These are phyloP conservation scores for Phyto melanocephala DNA, from an alignment of 2,888 invertebrate species.

Conservation along the genomic window DNA sequence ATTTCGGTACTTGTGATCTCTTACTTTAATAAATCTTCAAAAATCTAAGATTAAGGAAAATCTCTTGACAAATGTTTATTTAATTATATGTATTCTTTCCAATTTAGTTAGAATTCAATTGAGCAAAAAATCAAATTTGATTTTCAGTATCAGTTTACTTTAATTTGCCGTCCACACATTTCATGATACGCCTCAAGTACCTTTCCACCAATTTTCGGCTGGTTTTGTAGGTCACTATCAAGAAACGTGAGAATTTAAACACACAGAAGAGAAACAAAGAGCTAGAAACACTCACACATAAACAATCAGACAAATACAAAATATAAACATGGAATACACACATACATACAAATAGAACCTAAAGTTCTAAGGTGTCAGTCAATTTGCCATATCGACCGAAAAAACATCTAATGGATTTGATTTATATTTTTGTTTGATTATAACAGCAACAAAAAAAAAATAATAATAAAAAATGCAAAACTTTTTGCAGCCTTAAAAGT, in stretches of 20 bases:
- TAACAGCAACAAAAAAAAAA: not conserved
- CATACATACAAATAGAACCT: not conserved
- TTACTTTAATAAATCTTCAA: not conserved
- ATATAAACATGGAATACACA: not conserved
- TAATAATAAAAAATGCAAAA: not conserved
- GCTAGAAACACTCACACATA: not conserved
- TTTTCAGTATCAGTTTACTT: not conserved
- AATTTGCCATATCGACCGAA: slow-evolving; percentile 47
- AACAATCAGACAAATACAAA: not conserved
- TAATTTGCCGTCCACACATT: slow-evolving; percentile 40
- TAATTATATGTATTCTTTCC: not conserved
- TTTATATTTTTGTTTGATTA: slow-evolving; percentile 19
- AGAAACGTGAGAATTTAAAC: slow-evolving; percentile 55
- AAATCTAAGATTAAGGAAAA: not conserved
- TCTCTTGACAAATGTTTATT: slow-evolving; percentile 6
- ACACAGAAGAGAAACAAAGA: slow-evolving; percentile 6
- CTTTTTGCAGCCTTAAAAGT: not conserved
- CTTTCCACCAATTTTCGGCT: not conserved
- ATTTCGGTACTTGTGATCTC: not conserved
- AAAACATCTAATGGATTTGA: slow-evolving; percentile 35
- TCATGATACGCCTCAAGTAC: slow-evolving; percentile 53
- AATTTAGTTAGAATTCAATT: slow-evolving; percentile 10
- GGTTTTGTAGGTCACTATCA: slow-evolving; percentile 43
- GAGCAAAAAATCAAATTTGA: not conserved
- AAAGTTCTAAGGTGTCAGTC: slow-evolving; percentile 53